Evolutionary conservation across 2,113 vertebrate species (phyloP).

Genomic region (Calidris pygmaea): DNA sequence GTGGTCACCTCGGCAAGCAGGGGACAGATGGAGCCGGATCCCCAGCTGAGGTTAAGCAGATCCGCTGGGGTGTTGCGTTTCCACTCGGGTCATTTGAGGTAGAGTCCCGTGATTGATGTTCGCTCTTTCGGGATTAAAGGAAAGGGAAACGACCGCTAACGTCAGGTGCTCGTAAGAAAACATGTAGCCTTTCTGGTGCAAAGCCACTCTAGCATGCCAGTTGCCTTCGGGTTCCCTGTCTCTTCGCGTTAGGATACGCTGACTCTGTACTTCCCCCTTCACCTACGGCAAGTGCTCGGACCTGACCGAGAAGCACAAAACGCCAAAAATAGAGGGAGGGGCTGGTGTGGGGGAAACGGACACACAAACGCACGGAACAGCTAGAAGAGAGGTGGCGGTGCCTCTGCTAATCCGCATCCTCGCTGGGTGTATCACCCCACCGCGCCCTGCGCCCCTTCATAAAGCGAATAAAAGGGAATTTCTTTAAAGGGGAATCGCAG

Average conservation of each 20-base stretch:
- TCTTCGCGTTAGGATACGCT: background rate
- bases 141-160: background rate
- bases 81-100: constrained; percentile 24
- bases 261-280: background rate
- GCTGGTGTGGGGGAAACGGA: background rate
- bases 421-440: background rate
- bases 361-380: background rate
- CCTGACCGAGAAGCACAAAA: background rate
- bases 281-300: background rate
- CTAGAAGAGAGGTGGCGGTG: background rate
- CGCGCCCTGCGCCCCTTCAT: background rate
- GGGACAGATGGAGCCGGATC: background rate
- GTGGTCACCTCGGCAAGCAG: background rate
- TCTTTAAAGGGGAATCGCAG: background rate
- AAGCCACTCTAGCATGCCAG: background rate
- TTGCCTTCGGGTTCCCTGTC: background rate
- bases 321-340: background rate
- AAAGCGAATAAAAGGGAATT: background rate
- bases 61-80: constrained; percentile 15
- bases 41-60: constrained; percentile 40
- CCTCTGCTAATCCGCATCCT: background rate
- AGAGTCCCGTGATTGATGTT: background rate
- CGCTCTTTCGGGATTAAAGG: constrained; percentile 42
- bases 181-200: constrained; percentile 13
- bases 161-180: background rate